Percentiles rank a stretch among this genome's conserved stretches.
Conservation (phyloP, 2,888 invertebrate genomes). For the Pyrocoelia pectoralis region DNA sequence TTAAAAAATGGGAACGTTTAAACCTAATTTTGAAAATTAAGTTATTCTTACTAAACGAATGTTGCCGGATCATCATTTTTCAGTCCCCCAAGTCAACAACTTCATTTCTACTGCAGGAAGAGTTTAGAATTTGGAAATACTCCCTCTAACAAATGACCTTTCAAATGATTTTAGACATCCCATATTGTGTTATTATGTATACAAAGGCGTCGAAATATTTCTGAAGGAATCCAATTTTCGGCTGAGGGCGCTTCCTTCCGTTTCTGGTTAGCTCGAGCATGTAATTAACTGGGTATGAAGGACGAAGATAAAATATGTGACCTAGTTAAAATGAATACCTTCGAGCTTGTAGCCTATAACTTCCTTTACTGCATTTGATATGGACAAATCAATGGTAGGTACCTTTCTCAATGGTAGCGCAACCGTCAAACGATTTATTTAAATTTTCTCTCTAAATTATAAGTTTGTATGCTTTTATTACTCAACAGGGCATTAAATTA, state of each 20-base stretch:
- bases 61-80: no score
- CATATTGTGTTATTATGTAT: no score
- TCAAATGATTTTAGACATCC: no score
- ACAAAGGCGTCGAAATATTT: no score
- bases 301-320: background rate
- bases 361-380: background rate
- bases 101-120: no score
- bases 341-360: background rate
- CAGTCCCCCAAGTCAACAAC: no score
- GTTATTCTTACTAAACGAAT: no score
- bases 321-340: background rate
- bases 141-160: no score
- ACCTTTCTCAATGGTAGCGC: background rate
- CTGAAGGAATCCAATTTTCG: no score
- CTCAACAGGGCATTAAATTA: constrained; percentile 29
- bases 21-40: no score
- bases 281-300: background rate
- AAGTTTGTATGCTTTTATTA: constrained; percentile 16
- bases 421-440: constrained; percentile 4
- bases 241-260: background rate
- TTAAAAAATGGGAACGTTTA: no score
- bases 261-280: background rate
- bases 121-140: no score
- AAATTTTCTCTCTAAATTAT: background rate
- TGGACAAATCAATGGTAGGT: background rate